Percentiles rank a stretch among this genome's conserved stretches.
Evolutionary conservation across 2,888 invertebrate genomes (phyloP).

Genomic region (Ormyrus rosae): DNA sequence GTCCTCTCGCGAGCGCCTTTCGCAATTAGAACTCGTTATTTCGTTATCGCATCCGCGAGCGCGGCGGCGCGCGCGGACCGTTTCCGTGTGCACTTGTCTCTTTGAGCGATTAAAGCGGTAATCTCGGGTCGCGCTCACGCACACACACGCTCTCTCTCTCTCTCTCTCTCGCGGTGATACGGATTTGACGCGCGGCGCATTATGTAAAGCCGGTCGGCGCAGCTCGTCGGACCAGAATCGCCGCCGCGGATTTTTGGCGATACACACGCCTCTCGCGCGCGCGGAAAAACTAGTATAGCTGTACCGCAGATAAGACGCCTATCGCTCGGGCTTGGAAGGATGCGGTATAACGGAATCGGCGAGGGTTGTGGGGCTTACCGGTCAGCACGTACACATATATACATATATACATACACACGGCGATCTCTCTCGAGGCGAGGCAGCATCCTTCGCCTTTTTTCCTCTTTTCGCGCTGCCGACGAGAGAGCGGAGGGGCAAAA

Average conservation of each 20-base stretch:
- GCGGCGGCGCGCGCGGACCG: constrained; percentile 1
- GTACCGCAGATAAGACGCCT: neutral
- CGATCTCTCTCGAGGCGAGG: neutral
- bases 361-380: constrained; percentile 1
- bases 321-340: constrained; percentile 5
- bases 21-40: constrained; percentile 73
- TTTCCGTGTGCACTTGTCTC: constrained; percentile 56
- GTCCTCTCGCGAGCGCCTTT: constrained; percentile 56
- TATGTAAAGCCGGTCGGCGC: constrained; percentile 9
- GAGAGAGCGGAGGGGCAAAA: neutral
- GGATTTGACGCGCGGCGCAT: constrained; percentile 44
- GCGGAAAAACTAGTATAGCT: neutral
- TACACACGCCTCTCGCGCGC: neutral
- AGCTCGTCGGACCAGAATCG: neutral
- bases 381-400: too few relatives aligned
- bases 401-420: neutral
- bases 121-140: constrained; percentile 32
- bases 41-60: constrained; percentile 64
- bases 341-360: constrained; percentile 37
- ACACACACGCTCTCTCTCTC: too few relatives aligned
- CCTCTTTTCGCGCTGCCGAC: neutral
- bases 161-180: neutral
- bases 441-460: neutral
- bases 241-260: too few relatives aligned
- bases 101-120: constrained; percentile 45